A percentile compares a stretch with the other conserved stretches of the same genome.
These are phyloP conservation scores for Drosophila putrida DNA, from an alignment of 2,888 invertebrate genomes.

Conservation along the genomic window DNA sequence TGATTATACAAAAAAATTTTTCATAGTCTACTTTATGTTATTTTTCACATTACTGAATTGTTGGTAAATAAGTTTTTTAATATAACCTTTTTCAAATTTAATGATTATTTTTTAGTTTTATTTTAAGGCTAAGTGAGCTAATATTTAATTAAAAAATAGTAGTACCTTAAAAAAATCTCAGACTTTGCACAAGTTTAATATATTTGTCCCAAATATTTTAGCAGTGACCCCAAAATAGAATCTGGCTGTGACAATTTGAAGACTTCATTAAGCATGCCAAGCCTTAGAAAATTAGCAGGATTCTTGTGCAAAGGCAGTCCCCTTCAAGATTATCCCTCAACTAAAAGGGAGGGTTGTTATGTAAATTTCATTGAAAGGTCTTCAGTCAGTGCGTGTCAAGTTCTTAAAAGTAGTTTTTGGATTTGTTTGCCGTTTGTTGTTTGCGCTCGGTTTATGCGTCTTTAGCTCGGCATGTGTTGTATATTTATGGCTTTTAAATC, in stretches of 20 bases:
- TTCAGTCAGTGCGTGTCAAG: constrained; percentile 45
- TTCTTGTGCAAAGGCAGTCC: constrained; percentile 10
- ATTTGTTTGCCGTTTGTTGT: constrained; percentile 57
- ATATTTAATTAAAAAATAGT: constrained; percentile 1
- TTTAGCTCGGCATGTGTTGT: constrained; percentile 54
- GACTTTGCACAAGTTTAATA: constrained; percentile 3
- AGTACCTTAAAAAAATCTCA: neutral
- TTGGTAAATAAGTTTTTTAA: too few relatives aligned
- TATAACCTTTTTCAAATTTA: too few relatives aligned
- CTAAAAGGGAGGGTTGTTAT: constrained; percentile 32
- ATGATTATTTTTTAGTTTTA: too few relatives aligned
- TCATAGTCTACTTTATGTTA: too few relatives aligned
- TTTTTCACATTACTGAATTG: too few relatives aligned
- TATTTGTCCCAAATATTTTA: constrained; percentile 8
- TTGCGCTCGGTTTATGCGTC: constrained; percentile 30
- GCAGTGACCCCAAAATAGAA: constrained; percentile 15
- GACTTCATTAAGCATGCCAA: constrained; percentile 57
- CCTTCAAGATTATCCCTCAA: constrained; percentile 12
- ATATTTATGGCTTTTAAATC: constrained; percentile 64
- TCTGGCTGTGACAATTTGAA: constrained; percentile 41
- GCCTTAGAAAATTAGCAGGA: constrained; percentile 55
- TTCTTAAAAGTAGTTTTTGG: constrained; percentile 58
- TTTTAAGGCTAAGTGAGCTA: neutral
- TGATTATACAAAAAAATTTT: too few relatives aligned
- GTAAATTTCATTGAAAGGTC: constrained; percentile 51